These are phyloP conservation scores for Boulengeromyrus knoepffleri DNA, from an alignment of 2,113 vertebrate species.

Conservation along the genomic window DNA sequence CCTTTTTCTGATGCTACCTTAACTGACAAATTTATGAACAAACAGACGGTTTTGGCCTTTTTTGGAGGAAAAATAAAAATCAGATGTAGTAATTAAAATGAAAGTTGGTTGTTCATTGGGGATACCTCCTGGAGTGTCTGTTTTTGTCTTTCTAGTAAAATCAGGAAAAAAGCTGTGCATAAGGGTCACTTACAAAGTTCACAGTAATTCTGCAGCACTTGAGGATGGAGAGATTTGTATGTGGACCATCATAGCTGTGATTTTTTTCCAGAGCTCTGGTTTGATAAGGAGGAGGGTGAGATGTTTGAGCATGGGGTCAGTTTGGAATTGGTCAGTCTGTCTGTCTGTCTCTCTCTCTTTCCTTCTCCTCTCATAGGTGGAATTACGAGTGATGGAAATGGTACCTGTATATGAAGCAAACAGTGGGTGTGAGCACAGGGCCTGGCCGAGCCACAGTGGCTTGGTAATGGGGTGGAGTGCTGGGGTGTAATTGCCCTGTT, in stretches of 20 bases:
- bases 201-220: background rate
- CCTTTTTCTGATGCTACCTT: background rate
- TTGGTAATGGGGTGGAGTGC: slow-evolving; percentile 39
- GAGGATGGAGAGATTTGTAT: background rate
- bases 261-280: background rate
- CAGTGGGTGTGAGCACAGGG: slow-evolving; percentile 38
- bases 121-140: background rate
- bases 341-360: background rate
- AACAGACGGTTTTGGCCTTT: background rate
- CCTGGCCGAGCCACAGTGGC: slow-evolving; percentile 26
- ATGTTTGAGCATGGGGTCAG: background rate
- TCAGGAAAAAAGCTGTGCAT: background rate
- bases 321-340: background rate
- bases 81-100: background rate
- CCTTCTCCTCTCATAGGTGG: background rate
- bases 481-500: slow-evolving; percentile 60
- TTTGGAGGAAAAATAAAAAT: background rate
- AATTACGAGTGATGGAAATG: background rate
- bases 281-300: background rate
- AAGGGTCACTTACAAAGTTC: background rate
- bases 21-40: background rate
- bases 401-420: background rate
- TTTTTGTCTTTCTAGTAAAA: background rate
- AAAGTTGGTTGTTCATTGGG: background rate
- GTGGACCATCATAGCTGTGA: background rate